Evolutionary conservation across 1,140 invertebrate species (phyloP), one percentile per base, ranked within the genome.

Genomic region (Trichonephila inaurata): DNA sequence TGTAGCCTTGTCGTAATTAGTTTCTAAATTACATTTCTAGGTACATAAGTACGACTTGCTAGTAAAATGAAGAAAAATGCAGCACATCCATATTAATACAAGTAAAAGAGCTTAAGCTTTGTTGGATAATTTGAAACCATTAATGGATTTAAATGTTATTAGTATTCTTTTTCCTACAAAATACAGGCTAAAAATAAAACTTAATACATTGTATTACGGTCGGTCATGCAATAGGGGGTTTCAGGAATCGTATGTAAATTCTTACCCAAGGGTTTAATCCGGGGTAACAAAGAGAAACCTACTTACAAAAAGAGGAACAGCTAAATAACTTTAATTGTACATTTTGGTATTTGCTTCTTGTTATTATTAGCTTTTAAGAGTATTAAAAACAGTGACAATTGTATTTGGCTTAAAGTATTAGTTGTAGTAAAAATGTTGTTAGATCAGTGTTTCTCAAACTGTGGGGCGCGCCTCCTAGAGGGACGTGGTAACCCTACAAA

Each of bases 141-240:
- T 83, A 83, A 83, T 83, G 58, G 21, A 18, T 83, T 24, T 58
- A n/a, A 83, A 8, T 51, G 44, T 83, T 83, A 60, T 60, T 83
- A 60, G 44, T 0, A 2, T 21, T 2, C 7, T 60, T n/a, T 14
- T 4, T 10, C 0, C 12, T 40, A 51, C 51, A 5, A 7, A 6
- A 28, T 16, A 1, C 19, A 10, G 2, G 10, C 19, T 60, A 82
- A 83, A 83, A 83, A 28, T 83, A 58, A 83, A 58, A 58, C 81
- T 82, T 58, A 83, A 83, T 83, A 51, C 21, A 44, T n/a, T 51
- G 44, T 58, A 83, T 83, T 16, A n/a, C 40, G 19, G 19, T n/a
- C 51, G 6, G 19, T 58, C 28, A 28, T 51, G 4, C 19, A 51
- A 19, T 18, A n/a, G 28, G 24, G 69, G 24, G 10, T 72, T 28